These are phyloP conservation scores for Meriones psammophilus DNA, from an alignment of 2,797 vertebrate species.

Conservation along the genomic window DNA sequence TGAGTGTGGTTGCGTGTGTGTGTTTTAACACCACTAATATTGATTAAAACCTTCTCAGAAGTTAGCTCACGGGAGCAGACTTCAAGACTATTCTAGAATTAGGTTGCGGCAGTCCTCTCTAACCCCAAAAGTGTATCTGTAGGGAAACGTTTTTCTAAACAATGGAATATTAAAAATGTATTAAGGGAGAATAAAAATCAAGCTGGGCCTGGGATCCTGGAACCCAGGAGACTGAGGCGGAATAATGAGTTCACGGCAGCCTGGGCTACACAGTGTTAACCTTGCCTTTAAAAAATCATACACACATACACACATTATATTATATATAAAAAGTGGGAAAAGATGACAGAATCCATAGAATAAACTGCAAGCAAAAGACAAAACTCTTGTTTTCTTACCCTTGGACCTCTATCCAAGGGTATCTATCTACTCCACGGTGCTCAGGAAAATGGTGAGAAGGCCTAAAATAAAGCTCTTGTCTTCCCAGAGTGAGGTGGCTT, in stretches of 20 bases:
- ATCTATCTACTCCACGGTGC: background rate
- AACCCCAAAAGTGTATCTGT: background rate
- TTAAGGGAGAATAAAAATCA: background rate
- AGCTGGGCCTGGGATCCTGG: background rate
- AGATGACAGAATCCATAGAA: background rate
- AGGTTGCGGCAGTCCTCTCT: background rate
- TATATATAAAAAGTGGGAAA: background rate
- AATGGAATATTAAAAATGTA: background rate
- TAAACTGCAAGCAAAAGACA: background rate
- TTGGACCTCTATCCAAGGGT: background rate
- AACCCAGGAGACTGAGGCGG: background rate
- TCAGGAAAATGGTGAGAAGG: background rate
- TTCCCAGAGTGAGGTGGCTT: background rate
- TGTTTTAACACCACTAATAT: background rate
- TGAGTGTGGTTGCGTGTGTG: background rate
- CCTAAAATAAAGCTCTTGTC: background rate
- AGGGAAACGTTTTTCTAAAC: slow-evolving; percentile 46
- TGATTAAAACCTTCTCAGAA: slow-evolving; percentile 15
- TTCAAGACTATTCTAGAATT: slow-evolving; percentile 1
- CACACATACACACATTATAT: background rate
- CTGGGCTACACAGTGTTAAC: background rate
- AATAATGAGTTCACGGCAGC: background rate
- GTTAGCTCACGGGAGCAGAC: background rate
- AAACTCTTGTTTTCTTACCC: background rate
- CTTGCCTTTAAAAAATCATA: background rate